Evolutionary conservation across 2,797 vertebrate species (phyloP), one percentile per base, ranked within the genome.

Genomic region (Forpus xanthops): DNA sequence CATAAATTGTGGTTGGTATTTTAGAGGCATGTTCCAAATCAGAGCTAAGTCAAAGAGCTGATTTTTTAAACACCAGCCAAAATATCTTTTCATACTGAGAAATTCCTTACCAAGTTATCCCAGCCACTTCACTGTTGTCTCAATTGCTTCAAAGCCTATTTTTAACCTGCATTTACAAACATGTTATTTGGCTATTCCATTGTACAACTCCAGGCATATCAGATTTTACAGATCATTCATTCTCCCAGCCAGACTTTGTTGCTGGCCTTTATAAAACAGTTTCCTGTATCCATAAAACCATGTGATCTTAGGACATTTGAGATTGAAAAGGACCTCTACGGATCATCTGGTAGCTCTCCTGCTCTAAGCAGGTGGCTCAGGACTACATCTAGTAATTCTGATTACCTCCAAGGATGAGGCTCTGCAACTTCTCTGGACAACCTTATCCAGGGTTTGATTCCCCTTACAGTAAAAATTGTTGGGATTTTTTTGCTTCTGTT

Each of bases 71-170:
- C 50, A 75, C 6, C 31, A 85, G 45, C 27, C 50, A 87, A 52
- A 84, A 82, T 70, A 15, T 28, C 11, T 53, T 70, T 72, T 77
- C 28, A 44, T 86, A 41, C 66, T 7, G 1, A 71, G 47, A 79
- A 76, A 73, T 62, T 85, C 42, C 68, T 52, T 83, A 71, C 39
- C 35, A 80, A 89, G 70, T 90, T 74, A 81, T 52, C 35, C 39
- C 52, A 87, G 42, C 5, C 64, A 71, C 85, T 91, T 93, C 74
- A 87, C 20, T 89, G 68, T 50, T 91, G 72, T 89, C 87, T 94
- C 82, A 92, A 67, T 37, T 92, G 61, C 52, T 76, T 87, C 53
- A 58, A 8, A 87, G 50, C 9, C 47, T 64, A 82, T 91, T 92
- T 89, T 91, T 52, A 80, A 62, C 50, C 70, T 73, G 33, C 30